A percentile compares a stretch with the other conserved stretches of the same genome.
Conservation (phyloP, 2,797 vertebrate genomes). For the Buceros bicornis region DNA sequence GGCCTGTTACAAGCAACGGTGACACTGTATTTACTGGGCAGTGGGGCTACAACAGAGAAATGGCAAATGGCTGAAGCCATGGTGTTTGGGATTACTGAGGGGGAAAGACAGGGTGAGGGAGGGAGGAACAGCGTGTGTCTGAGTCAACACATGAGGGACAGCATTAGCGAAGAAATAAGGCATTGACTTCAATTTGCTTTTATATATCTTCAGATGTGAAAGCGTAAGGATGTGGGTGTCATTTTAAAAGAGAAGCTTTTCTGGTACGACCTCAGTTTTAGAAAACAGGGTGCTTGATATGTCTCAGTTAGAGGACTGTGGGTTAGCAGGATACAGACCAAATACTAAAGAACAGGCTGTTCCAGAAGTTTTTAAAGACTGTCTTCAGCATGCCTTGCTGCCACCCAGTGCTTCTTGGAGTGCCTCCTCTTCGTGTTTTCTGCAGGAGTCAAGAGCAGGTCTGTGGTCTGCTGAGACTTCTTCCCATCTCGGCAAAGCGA, state of each 20-base stretch:
- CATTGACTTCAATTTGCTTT: neutral
- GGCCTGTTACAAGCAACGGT: neutral
- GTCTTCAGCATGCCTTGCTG: neutral
- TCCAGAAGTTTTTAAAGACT: neutral
- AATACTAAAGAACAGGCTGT: neutral
- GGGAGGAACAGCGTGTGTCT: neutral
- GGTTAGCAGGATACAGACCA: neutral
- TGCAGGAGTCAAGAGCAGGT: neutral
- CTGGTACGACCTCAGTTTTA: neutral
- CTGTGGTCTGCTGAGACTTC: neutral
- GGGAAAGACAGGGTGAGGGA: neutral
- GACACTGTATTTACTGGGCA: neutral
- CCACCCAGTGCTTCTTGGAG: neutral
- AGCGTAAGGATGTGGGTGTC: neutral
- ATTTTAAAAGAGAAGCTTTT: neutral
- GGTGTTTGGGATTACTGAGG: neutral
- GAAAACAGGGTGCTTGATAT: neutral
- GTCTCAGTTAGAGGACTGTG: neutral
- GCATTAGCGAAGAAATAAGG: neutral
- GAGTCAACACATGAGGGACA: neutral
- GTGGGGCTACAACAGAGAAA: fast-evolving
- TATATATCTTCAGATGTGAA: neutral
- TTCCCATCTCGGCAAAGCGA: neutral
- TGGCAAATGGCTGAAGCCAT: neutral
- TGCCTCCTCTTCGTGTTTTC: neutral